Percentiles rank a stretch among this genome's conserved stretches.
Evolutionary conservation across 2,888 invertebrate genomes (phyloP).

Genomic region (Gisinianus flammeolus): DNA sequence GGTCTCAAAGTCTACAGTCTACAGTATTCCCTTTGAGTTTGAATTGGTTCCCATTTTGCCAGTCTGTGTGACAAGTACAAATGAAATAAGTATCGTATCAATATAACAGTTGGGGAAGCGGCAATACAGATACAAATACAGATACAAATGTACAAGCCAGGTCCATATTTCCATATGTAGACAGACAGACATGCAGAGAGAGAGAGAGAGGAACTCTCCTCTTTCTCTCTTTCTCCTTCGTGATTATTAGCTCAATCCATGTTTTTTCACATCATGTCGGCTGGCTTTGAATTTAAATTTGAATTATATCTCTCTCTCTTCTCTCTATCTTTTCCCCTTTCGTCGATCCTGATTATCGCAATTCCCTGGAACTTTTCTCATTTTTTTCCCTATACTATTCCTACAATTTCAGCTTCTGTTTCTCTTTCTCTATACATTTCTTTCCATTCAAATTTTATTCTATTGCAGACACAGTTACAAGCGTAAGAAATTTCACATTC

Average conservation of each 20-base stretch:
- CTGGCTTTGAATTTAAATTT: conserved; percentile 29
- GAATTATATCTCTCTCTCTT: conserved; percentile 4
- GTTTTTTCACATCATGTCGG: conserved; percentile 25
- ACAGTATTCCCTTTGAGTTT: not conserved
- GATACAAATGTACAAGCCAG: not conserved
- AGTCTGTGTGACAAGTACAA: not conserved
- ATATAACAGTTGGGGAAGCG: too few species aligned
- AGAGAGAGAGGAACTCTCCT: not conserved
- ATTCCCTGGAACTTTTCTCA: conserved; percentile 23
- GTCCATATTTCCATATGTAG: too few species aligned
- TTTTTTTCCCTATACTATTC: too few species aligned
- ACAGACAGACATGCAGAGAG: not conserved
- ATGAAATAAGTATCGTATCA: too few species aligned
- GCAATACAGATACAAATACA: too few species aligned
- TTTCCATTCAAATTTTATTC: too few species aligned
- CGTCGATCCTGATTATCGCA: conserved; percentile 20
- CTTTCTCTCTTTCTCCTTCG: not conserved
- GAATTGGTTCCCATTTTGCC: conserved; percentile 10
- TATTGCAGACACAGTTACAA: not conserved
- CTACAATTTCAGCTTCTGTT: not conserved
- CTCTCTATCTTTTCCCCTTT: not conserved
- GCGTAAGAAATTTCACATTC: too few species aligned
- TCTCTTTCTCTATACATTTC: not conserved
- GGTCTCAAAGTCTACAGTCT: not conserved
- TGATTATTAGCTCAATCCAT: conserved; percentile 31